phyloP scores from a whole-genome alignment of 2,888 invertebrate genomes.

The Idaea biselata region DNA sequence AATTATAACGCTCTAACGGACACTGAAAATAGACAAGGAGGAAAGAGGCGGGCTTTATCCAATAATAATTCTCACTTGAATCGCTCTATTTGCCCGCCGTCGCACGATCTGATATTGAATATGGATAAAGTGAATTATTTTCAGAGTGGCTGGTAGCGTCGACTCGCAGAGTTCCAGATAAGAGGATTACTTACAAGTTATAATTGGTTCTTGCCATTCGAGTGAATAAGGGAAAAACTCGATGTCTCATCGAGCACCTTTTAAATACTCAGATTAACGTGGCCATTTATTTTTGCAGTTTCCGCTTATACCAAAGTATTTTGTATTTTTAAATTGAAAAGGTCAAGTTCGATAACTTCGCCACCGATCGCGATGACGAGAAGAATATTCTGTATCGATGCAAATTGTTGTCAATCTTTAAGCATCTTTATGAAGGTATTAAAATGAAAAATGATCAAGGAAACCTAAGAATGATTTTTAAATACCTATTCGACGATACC shows the following conservation, averaged over 20 bases:
- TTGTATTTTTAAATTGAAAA: conserved; percentile 14
- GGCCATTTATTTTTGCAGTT: conserved; percentile 43
- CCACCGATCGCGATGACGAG: too few species aligned
- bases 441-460: too few species aligned
- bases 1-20: conserved; percentile 63
- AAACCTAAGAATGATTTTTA: too few species aligned
- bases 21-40: conserved; percentile 70
- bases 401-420: too few species aligned
- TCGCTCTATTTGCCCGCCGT: conserved; percentile 76
- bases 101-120: conserved; percentile 78
- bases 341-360: conserved; percentile 1
- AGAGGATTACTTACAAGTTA: conserved; percentile 78
- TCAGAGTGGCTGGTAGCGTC: conserved; percentile 66
- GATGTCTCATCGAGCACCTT: conserved; percentile 54
- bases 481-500: too few species aligned
- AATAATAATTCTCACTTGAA: conserved; percentile 78
- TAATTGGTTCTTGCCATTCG: conserved; percentile 75
- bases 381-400: too few species aligned
- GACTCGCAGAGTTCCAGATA: conserved; percentile 65
- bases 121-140: conserved; percentile 78
- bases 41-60: conserved; percentile 71
- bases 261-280: conserved; percentile 50
- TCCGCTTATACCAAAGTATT: conserved; percentile 41
- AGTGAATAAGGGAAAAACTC: conserved; percentile 64
- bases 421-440: too few species aligned